Evolutionary conservation across 2,113 vertebrate species (phyloP), one percentile per base, ranked within the genome.

Genomic region (Phoenicopterus ruber): DNA sequence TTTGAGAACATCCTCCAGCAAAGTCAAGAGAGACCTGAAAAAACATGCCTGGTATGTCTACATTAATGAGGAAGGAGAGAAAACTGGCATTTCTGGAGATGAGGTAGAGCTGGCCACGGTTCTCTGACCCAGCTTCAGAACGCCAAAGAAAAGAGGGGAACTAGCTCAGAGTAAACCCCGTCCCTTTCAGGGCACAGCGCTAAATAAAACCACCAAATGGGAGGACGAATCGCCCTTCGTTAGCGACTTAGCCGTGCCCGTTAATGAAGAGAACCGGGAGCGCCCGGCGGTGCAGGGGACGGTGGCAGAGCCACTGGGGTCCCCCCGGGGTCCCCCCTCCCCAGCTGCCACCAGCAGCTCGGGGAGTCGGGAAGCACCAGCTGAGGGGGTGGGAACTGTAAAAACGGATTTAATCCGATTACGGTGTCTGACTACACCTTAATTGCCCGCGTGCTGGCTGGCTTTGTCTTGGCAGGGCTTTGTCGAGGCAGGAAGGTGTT

Each of bases 1-100:
- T 95, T 91, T 70, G 71, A 82, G 58, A 87, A 66, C 65, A 94
- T 89, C 89, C 86, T 91, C 71, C 86, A 95, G 97, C 91, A 97
- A 95, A 97, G 87, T 70, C 93, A 80, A 78, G 73, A 57, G 49
- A 95, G 36, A 79, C 82, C 83, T 88, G 65, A 86, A 81, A 78
- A 65, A 42, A 78, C 14, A 59, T 6, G 40, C 81, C 80, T 83
- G 69, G 24, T 57, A 2, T 66, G 63, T 70, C 83, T 54, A 12
- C 40, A 2, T 19, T 65, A 94, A 94, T 65, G 93, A 94, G 88
- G 63, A 83, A 44, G 0, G 17, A 79, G 73, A 17, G 38, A 31
- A 21, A 65, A 76, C 3, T 12, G 4, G 47, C 18, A 7, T 17
- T 52, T 82, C 62, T 28, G 67, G 71, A 79, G 69, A 18, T 7